Evolutionary conservation across 2,888 invertebrate species (phyloP), one percentile per base, ranked within the genome.

Genomic region (Meghimatium bilineatum): DNA sequence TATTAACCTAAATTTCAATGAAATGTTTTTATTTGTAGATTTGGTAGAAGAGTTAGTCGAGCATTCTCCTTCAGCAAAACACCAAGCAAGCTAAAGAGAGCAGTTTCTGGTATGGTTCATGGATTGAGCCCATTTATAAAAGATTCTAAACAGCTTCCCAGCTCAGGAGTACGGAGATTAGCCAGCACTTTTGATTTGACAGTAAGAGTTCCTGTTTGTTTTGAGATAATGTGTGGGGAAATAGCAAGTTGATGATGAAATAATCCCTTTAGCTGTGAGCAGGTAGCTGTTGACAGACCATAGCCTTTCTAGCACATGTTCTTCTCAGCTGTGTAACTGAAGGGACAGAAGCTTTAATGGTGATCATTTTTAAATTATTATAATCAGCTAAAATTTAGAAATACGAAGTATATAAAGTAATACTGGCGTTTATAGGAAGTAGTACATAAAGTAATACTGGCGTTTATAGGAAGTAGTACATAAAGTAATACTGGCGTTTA

Each of bases 41-140:
- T 93, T 82, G 90, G 93, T 74, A 91, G 93, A 86, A 88, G 93
- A 95, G 97, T 98, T 89, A 97, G 97, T 80, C 96, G 98, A 89
- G 98, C 98, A 88, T 96, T 98, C 92, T 98, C 98, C 88, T 97
- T 98, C 94, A 98, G 97, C 94, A 97, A 97, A 94, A 98, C 98
- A 49, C 98, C 98, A 78, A 97, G 91, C 63, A 90, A 91, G 72
- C 94, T 98, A 91, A 98, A 98, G 94, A 95, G 98, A 84, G 98
- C 98, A 52, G 97, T 98, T 94, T 98, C 98, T 34, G 97, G 97
- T 71, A 88, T 92, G 82, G 86, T 90, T 20, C 90, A 91, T 81
- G 89, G 89, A 38, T 77, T 85, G 60, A 91, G 91, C 86, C 91
- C 91, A 17, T 90, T 90, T 87, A 87, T 87, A 29, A 88, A 87